Evolutionary conservation across 2,888 invertebrate genomes (phyloP).

Genomic region (Drosophila birchii): DNA sequence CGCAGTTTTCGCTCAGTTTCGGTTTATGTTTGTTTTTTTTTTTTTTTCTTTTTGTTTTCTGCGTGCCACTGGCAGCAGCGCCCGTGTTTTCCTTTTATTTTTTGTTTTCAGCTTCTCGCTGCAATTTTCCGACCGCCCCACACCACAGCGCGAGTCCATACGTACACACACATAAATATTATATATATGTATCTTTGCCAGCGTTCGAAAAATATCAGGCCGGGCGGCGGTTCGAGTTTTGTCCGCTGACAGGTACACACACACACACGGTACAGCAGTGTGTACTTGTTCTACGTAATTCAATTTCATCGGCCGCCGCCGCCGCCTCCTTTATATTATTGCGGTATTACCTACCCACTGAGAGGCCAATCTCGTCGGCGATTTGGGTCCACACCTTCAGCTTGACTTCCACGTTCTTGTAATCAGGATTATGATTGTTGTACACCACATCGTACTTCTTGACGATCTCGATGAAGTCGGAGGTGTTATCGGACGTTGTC

Average conservation of each 20-base stretch:
- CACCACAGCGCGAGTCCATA: slow-evolving; percentile 8
- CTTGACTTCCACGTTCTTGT: slow-evolving; percentile 84
- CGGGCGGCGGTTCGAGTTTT: slow-evolving; percentile 75
- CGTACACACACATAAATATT: slow-evolving; percentile 44
- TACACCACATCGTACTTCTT: slow-evolving; percentile 84
- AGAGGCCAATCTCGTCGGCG: slow-evolving; percentile 83
- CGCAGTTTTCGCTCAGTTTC: slow-evolving; percentile 70
- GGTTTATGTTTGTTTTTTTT: slow-evolving; percentile 75
- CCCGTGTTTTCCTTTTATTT: slow-evolving; percentile 64
- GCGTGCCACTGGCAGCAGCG: slow-evolving; percentile 54
- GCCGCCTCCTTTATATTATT: slow-evolving; percentile 12
- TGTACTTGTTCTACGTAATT: slow-evolving; percentile 37
- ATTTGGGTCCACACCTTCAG: slow-evolving; percentile 83
- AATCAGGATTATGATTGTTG: slow-evolving; percentile 84
- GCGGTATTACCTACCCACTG: slow-evolving; percentile 81
- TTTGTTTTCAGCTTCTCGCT: slow-evolving; percentile 69
- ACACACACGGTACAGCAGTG: slow-evolving; percentile 13
- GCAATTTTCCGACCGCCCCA: slow-evolving; percentile 67
- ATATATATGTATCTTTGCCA: slow-evolving; percentile 40
- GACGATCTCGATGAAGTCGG: slow-evolving; percentile 84
- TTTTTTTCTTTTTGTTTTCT: too few relatives aligned
- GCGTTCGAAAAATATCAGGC: slow-evolving; percentile 48
- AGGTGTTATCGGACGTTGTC: slow-evolving; percentile 83
- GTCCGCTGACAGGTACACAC: slow-evolving; percentile 69
- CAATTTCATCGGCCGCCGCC: slow-evolving; percentile 44